A percentile compares a stretch with the other conserved stretches of the same genome.
Evolutionary conservation across 2,888 invertebrate genomes (phyloP).

Genomic region (Sepioteuthis lessoniana): DNA sequence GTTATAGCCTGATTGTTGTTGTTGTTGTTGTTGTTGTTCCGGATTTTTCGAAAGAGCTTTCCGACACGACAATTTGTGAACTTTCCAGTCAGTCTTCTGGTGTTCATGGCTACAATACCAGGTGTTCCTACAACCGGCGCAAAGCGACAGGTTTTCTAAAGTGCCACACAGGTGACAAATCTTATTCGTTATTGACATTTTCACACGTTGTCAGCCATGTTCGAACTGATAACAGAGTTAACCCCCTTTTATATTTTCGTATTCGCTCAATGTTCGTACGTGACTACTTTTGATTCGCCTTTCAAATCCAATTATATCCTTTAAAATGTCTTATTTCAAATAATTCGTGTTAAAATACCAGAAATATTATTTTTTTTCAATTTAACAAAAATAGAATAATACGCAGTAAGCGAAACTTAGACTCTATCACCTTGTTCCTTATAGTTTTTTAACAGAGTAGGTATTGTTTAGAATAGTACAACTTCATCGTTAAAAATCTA

Average conservation of each 20-base stretch:
- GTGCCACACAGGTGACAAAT: conserved; percentile 69
- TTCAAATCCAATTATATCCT: neutral
- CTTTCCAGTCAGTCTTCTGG: conserved; percentile 69
- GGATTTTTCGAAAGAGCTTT: conserved; percentile 40
- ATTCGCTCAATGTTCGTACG: neutral
- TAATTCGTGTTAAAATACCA: neutral
- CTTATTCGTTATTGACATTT: conserved; percentile 40
- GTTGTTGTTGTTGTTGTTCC: neutral
- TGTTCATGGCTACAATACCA: conserved; percentile 72
- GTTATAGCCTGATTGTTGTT: neutral
- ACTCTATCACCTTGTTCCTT: neutral
- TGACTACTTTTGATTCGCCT: neutral
- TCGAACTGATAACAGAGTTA: neutral
- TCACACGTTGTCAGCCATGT: neutral
- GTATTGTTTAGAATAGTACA: neutral
- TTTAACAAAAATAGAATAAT: neutral
- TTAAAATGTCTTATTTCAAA: neutral
- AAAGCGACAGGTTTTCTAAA: conserved; percentile 66
- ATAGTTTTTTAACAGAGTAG: neutral
- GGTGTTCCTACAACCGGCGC: conserved; percentile 66
- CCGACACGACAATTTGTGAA: conserved; percentile 65
- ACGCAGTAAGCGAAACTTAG: neutral
- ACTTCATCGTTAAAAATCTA: neutral
- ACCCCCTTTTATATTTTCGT: neutral
- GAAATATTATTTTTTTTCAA: neutral